Base-by-base conservation (phyloP, 2,888 invertebrate genomes). In the Lutraria lutraria region DNA sequence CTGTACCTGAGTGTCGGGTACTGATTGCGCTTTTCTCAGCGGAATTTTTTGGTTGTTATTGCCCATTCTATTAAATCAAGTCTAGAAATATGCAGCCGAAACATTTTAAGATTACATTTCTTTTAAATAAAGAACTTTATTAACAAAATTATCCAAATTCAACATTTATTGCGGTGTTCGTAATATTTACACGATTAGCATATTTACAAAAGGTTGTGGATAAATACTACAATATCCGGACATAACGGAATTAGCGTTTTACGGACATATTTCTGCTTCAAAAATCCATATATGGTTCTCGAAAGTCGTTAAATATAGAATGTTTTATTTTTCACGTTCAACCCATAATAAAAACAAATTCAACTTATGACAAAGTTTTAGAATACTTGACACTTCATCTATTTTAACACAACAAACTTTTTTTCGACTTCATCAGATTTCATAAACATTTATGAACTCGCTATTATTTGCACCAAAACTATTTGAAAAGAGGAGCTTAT, bases 1-100 rank as follows among this genome's bases (percentile, higher is more conserved):
- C 43, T 53, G 89, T 85, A 95, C 95, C 95, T 95, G 95, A 34
- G 94, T 95, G 87, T 95, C 95, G 1, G 95, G 95, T 12, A 95
- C 94, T 21, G 95, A 95, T 84, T 94, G 94, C 8, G 95, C 88
- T 89, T 95, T 95, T 84, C 95, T 93, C 85, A 95, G 90, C 13
- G 93, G 89, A 21, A 91, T 86, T 90, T 95, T 95, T 79, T 95
- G 94, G 76, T 95, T 93, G 89, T 91, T 94, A 91, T 95, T 95
- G 68, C 95, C 95, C 95, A 95, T 95, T 21, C 25, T 88, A 72
- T 31, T 60, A 43, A 10, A 80, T 13, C 31, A 25, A 21, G 21
- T 72, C 1, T 82, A 72, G 34, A 83, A 76, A 72, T 25, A 29
- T 54, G 31, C 53, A 72, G 34, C 15, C 53, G 60, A n/a, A 84